Conservation (phyloP, 2,888 invertebrate genomes). For the Drosophila austrosaltans region DNA sequence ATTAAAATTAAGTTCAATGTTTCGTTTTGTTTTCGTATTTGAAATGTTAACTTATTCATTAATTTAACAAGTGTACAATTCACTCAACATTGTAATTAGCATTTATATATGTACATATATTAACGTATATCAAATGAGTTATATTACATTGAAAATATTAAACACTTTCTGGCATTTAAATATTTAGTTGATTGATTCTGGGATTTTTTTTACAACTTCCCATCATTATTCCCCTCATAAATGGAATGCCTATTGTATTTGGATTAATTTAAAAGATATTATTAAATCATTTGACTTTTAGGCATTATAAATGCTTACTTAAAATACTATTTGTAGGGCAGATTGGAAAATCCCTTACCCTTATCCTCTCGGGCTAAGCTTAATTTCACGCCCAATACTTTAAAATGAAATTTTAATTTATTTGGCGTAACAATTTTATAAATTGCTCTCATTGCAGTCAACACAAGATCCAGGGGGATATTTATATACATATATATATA, state of each 20-base stretch:
- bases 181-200: too few species aligned
- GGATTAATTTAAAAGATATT: slow-evolving; percentile 13
- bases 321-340: slow-evolving; percentile 4
- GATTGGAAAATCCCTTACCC: slow-evolving; percentile 14
- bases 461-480: slow-evolving; percentile 19
- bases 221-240: not conserved
- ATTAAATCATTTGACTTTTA: slow-evolving; percentile 15
- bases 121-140: too few species aligned
- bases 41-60: too few species aligned
- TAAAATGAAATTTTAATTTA: slow-evolving; percentile 80
- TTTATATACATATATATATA: slow-evolving; percentile 3
- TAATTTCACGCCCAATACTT: slow-evolving; percentile 82
- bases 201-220: not conserved
- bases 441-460: slow-evolving; percentile 74
- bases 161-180: too few species aligned
- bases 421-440: slow-evolving; percentile 82
- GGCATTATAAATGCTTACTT: slow-evolving; percentile 5
- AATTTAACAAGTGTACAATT: too few species aligned
- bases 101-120: too few species aligned
- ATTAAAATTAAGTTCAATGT: too few species aligned
- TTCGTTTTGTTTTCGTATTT: too few species aligned
- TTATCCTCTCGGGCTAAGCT: slow-evolving; percentile 63
- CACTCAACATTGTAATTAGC: too few species aligned
- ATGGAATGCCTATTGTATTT: not conserved
- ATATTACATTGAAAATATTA: too few species aligned